Evolutionary conservation across 2,888 invertebrate species (phyloP).

Genomic region (Malthinus seriepunctatus): DNA sequence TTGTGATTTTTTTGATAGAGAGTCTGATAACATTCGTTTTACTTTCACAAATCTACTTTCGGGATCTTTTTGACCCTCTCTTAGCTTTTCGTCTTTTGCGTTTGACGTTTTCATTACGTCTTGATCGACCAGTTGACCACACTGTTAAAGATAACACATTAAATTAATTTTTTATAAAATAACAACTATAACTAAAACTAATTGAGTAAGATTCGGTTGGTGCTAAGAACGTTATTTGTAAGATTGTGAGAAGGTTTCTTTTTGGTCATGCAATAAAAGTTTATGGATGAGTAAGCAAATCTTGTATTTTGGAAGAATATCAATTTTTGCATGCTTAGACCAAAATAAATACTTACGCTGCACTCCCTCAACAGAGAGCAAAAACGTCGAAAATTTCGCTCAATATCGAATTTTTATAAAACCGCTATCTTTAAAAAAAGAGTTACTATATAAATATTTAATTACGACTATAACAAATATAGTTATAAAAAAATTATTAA

Average conservation of each 20-base stretch:
- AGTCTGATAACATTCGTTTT: conserved; percentile 42
- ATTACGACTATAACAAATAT: conserved; percentile 24
- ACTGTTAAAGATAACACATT: conserved; percentile 32
- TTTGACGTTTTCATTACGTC: conserved; percentile 44
- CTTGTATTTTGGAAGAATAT: neutral
- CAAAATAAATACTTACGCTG: conserved; percentile 39
- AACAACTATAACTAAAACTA: neutral
- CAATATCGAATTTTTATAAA: conserved; percentile 34
- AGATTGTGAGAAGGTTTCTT: neutral
- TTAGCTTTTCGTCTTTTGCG: conserved; percentile 35
- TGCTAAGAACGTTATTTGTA: too few species aligned
- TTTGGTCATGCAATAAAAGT: neutral
- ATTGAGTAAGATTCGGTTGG: too few species aligned
- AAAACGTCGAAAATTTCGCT: conserved; percentile 43
- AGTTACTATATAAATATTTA: conserved; percentile 21
- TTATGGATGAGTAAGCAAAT: neutral
- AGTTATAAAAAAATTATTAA: conserved; percentile 23
- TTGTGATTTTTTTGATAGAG: conserved; percentile 32
- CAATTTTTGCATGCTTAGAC: too few species aligned
- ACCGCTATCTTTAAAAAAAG: conserved; percentile 21
- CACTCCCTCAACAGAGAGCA: conserved; percentile 44
- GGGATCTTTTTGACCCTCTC: conserved; percentile 35
- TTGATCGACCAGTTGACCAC: conserved; percentile 44
- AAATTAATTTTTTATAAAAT: neutral
- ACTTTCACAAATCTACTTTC: conserved; percentile 44